A percentile compares a stretch with the other conserved stretches of the same genome.
Evolutionary conservation across 2,797 vertebrate genomes (phyloP).

Genomic region (Crax fasciolata): DNA sequence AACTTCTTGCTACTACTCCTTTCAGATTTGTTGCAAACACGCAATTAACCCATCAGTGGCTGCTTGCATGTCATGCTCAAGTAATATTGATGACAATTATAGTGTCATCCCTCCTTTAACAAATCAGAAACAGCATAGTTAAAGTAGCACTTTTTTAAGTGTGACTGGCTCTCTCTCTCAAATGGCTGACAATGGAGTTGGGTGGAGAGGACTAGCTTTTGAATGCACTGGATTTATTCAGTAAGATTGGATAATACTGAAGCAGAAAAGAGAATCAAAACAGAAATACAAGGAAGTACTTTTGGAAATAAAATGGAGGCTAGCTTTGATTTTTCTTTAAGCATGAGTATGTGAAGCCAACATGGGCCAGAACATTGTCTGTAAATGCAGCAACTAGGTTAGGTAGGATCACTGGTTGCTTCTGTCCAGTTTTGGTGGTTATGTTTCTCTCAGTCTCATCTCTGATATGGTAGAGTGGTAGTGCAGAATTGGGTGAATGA

Average conservation of each 20-base stretch:
- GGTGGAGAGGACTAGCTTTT: not conserved
- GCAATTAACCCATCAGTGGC: not conserved
- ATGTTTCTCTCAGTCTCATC: not conserved
- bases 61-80: not conserved
- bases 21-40: not conserved
- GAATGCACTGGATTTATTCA: not conserved
- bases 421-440: not conserved
- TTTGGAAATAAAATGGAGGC: not conserved
- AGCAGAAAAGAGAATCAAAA: not conserved
- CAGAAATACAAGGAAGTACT: not conserved
- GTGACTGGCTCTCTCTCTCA: not conserved
- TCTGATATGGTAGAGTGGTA: not conserved
- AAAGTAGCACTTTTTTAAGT: not conserved
- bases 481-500: not conserved
- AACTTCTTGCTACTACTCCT: not conserved
- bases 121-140: not conserved
- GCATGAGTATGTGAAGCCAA: not conserved
- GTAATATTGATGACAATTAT: not conserved
- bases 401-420: not conserved
- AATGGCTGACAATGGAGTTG: not conserved
- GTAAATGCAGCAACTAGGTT: too few relatives aligned
- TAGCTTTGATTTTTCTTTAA: not conserved
- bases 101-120: not conserved
- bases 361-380: fast-evolving
- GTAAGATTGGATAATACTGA: not conserved